phyloP scores from a whole-genome alignment of 2,113 vertebrate genomes.

The Hyperoodon ampullatus region DNA sequence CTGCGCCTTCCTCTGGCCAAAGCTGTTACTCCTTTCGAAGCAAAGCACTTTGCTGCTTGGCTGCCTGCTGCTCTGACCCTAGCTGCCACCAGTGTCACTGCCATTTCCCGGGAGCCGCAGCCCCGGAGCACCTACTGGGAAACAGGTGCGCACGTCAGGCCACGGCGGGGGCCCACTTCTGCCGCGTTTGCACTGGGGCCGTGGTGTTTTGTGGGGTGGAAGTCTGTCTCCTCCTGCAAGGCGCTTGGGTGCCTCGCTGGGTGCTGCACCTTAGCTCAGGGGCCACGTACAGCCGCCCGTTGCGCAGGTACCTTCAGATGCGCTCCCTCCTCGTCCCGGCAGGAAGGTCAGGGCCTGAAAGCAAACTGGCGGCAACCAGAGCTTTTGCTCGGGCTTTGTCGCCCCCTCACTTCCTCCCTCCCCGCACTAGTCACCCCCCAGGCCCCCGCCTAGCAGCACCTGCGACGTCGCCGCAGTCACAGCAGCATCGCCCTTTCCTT shows the following conservation, averaged over 20 bases:
- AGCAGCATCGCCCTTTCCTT: neutral
- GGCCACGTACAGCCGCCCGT: rapidly evolving
- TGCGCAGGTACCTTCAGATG: neutral
- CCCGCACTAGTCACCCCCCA: neutral
- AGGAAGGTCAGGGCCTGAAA: neutral
- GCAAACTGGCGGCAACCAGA: no score
- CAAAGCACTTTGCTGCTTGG: neutral
- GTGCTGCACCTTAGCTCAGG: neutral
- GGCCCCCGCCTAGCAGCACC: neutral
- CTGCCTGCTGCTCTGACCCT: neutral
- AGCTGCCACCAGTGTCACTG: neutral
- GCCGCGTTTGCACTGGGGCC: neutral
- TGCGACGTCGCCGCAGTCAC: neutral
- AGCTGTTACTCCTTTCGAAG: neutral
- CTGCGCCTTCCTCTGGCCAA: neutral
- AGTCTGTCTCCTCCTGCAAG: neutral
- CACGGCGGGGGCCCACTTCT: no score
- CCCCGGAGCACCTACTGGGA: rapidly evolving
- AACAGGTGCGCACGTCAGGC: neutral
- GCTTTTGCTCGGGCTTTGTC: neutral
- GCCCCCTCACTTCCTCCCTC: neutral
- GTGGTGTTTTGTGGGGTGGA: neutral
- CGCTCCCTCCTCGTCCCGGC: neutral
- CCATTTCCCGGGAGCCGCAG: neutral
- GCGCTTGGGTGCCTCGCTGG: neutral